A percentile compares a stretch with the other conserved stretches of the same genome.
Conservation (phyloP, 37 sponge, comb jelly and placozoan species). For the Lycopodina hypogea region DNA sequence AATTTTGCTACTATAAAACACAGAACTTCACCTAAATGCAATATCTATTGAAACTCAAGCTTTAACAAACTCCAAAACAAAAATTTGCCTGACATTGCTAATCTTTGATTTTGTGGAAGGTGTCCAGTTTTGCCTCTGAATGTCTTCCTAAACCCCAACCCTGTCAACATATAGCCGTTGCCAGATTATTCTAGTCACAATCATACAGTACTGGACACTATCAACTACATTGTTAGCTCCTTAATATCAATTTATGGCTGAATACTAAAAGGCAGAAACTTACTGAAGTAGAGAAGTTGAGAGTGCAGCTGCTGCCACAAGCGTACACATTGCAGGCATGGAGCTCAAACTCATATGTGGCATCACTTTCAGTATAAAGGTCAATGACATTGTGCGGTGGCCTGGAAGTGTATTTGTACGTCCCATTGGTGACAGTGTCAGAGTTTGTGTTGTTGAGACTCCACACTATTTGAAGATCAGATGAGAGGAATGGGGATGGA, state of each 20-base stretch:
- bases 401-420: neutral
- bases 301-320: neutral
- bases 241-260: neutral
- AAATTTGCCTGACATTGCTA: no score
- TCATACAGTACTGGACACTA: no score
- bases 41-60: no score
- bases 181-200: no score
- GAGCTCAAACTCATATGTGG: neutral
- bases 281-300: neutral
- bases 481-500: neutral
- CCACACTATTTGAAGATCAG: neutral
- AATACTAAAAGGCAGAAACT: neutral
- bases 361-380: neutral
- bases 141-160: no score
- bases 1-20: no score
- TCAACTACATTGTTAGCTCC: neutral
- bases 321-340: constrained; percentile 2
- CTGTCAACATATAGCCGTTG: no score
- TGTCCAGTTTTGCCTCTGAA: no score
- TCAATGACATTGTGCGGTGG: neutral
- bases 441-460: neutral
- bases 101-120: no score
- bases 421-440: neutral
- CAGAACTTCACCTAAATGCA: no score
- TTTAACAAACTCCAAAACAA: no score